Evolutionary conservation across 1,140 invertebrate genomes (phyloP), one percentile per base, ranked within the genome.

Genomic region (Lithobius niger): DNA sequence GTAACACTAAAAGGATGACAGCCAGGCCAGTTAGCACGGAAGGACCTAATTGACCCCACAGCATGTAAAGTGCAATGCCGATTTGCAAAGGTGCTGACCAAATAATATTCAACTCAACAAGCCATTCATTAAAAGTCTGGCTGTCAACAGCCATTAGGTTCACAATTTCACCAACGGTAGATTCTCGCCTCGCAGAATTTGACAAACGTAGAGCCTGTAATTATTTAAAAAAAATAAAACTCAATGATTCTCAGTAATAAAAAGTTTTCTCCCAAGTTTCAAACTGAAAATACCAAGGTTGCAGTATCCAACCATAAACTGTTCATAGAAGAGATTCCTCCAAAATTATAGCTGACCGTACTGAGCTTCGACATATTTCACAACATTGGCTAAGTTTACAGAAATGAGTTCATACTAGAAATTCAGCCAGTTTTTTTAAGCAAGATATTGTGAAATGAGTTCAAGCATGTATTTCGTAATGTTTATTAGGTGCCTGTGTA

Each of bases 81-180:
- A 97, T 96, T 75, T 96, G 91, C 10, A 97, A 71, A 0, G 93
- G 94, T 1, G 88, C 91, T 1, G 92, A 95, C 62, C 60, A 64
- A 10, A 62, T 21, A 21, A 31, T 28, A 44, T 61, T 58, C 22
- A 58, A 28, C 26, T 93, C 93, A 0, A 84, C 81, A 2, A 82
- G 85, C 27, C 92, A 70, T 65, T 94, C 89, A 76, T 91, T 82
- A 62, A 94, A 88, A 63, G 86, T 73, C 64, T 84, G 81, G 1
- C 79, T 78, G 69, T 92, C 87, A 0, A 91, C 87, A 1, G 90
- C 83, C 89, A 95, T 95, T 51, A 96, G 70, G 69, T 94, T 95
- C 0, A 94, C 89, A 64, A 87, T 86, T 77, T 92, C 88, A 52
- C 90, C 91, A 25, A 91, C 83, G 0, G 89, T 92, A 2, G 83